A percentile compares a stretch with the other conserved stretches of the same genome.
These are phyloP conservation scores for Anguilla anguilla DNA, from an alignment of 2,797 vertebrate genomes.

Conservation along the genomic window DNA sequence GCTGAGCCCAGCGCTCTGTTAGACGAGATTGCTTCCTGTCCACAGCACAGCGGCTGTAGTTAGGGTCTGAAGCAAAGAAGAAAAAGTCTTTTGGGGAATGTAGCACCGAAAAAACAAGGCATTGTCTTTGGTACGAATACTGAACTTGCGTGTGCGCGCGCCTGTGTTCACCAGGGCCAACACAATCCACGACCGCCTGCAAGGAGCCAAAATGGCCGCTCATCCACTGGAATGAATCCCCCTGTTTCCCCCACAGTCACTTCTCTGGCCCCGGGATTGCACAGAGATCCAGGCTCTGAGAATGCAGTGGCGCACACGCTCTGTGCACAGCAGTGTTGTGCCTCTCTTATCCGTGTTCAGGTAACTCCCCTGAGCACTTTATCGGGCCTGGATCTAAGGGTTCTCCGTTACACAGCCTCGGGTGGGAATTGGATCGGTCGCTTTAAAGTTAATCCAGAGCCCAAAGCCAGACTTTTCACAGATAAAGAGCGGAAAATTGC, in stretches of 20 bases:
- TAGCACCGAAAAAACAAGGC: not conserved
- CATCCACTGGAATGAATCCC: no score
- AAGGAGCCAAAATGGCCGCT: no score
- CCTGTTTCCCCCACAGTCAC: not conserved
- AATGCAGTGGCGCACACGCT: not conserved
- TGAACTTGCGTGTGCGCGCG: not conserved
- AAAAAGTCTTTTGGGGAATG: not conserved
- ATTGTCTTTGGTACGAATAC: not conserved
- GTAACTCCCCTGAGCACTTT: not conserved
- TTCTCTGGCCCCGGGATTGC: not conserved
- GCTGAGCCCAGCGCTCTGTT: not conserved
- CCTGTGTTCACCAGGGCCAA: no score
- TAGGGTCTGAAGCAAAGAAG: not conserved
- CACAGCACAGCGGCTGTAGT: not conserved
- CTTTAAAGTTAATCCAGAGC: conserved; percentile 24
- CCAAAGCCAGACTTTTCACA: not conserved
- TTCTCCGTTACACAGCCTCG: no score
- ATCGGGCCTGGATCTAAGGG: no score
- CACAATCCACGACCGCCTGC: no score
- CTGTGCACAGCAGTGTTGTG: not conserved
- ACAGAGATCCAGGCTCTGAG: no score
- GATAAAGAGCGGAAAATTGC: conserved; percentile 14
- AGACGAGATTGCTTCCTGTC: not conserved
- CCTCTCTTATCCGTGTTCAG: not conserved
- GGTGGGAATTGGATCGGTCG: not conserved